Conservation (phyloP, 2,113 vertebrate species). For the Ailuropoda melanoleuca region DNA sequence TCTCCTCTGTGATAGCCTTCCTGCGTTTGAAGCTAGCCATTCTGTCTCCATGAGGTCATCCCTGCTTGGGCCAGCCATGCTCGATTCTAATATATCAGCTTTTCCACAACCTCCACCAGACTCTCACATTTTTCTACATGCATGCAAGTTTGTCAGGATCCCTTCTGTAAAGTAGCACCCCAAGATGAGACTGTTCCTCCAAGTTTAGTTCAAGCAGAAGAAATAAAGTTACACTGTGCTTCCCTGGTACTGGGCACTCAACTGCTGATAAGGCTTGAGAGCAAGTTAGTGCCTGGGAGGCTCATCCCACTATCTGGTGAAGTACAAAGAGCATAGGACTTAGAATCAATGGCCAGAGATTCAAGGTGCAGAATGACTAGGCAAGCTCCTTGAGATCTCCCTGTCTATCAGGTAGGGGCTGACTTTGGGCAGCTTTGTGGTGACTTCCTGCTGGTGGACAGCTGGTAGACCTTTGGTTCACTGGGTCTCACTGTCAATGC, state of each 20-base stretch:
- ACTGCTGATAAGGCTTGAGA: too few species aligned
- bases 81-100: neutral
- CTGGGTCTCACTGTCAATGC: neutral
- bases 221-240: neutral
- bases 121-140: too few species aligned
- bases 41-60: neutral
- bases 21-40: neutral
- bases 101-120: neutral
- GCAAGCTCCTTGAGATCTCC: neutral
- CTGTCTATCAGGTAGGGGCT: neutral
- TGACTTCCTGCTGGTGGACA: neutral
- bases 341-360: neutral
- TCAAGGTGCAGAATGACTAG: neutral
- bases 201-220: neutral
- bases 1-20: neutral
- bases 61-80: neutral
- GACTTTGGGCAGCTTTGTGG: neutral
- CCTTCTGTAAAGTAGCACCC: neutral
- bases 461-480: accelerated
- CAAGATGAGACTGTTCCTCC: neutral
- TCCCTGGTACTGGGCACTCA: neutral
- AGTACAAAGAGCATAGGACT: neutral
- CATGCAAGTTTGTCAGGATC: too few species aligned
- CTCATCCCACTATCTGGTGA: neutral
- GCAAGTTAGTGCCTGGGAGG: neutral